These are phyloP conservation scores for Malurus melanocephalus DNA, from an alignment of 2,113 vertebrate genomes.

Conservation along the genomic window DNA sequence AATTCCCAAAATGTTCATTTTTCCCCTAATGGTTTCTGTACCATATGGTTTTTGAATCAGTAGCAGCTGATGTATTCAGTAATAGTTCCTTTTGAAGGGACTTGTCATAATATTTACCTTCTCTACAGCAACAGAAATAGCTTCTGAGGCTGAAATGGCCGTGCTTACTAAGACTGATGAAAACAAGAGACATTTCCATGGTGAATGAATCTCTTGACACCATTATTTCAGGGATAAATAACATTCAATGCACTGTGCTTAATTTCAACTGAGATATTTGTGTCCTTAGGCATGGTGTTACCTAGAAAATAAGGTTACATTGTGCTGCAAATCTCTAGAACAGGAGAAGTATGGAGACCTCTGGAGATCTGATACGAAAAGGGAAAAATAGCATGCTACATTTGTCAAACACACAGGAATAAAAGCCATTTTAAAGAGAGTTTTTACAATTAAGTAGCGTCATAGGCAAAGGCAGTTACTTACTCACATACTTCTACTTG, in stretches of 20 bases:
- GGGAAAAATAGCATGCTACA: background rate
- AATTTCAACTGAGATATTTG: background rate
- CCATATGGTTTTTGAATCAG: slow-evolving; percentile 24
- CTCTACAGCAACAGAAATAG: slow-evolving; percentile 35
- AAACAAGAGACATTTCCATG: slow-evolving; percentile 3
- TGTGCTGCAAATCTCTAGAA: background rate
- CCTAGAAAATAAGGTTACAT: background rate
- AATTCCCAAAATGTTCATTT: slow-evolving; percentile 5
- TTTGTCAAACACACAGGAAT: background rate
- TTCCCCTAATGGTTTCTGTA: background rate
- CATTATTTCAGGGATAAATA: slow-evolving; percentile 8
- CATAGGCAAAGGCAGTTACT: background rate
- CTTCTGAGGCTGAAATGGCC: slow-evolving; percentile 22
- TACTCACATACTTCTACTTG: background rate
- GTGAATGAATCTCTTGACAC: slow-evolving; percentile 1
- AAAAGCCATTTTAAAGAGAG: background rate
- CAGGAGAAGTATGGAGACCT: background rate
- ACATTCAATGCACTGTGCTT: background rate
- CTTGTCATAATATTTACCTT: slow-evolving; percentile 50
- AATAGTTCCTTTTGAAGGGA: slow-evolving; percentile 33
- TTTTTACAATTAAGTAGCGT: background rate
- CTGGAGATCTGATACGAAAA: background rate
- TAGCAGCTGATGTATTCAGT: slow-evolving; percentile 29
- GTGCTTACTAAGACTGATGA: background rate
- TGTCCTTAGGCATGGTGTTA: background rate